Conservation (phyloP, 2,797 vertebrate genomes). For the Heterohyrax brucei region DNA sequence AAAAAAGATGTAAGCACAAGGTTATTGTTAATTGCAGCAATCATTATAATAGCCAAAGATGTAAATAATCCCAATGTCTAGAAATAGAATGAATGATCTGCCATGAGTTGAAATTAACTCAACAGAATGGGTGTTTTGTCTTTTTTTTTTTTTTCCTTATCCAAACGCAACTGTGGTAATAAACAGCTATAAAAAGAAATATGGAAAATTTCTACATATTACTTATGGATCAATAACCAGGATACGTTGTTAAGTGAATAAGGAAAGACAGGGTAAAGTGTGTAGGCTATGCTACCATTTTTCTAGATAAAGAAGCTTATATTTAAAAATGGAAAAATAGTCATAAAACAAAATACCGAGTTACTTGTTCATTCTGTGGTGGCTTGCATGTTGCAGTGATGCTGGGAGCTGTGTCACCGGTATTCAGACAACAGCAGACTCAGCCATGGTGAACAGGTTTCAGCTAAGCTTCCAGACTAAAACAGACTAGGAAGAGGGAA, state of each 20-base stretch:
- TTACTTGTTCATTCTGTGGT: not conserved
- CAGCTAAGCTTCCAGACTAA: no score
- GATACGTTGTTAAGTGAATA: not conserved
- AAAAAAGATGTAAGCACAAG: not conserved
- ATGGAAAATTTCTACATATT: not conserved
- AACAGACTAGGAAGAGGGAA: no score
- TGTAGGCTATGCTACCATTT: not conserved
- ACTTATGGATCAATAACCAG: not conserved
- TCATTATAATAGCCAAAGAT: not conserved
- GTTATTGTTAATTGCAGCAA: not conserved
- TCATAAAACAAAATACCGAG: not conserved
- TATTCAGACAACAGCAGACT: no score
- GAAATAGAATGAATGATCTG: not conserved
- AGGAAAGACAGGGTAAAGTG: not conserved
- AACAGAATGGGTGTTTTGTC: no score
- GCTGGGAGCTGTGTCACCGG: no score
- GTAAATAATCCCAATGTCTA: not conserved
- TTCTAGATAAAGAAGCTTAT: not conserved
- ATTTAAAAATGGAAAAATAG: slow-evolving; percentile 9
- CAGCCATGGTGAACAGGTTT: no score
- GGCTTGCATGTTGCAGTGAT: no score
- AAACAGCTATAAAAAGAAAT: not conserved
- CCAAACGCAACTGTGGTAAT: not conserved
- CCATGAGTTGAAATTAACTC: no score
- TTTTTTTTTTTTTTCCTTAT: no score